Evolutionary conservation across 1,140 invertebrate species (phyloP), one percentile per base, ranked within the genome.

Genomic region (Drosophila ohnishii): DNA sequence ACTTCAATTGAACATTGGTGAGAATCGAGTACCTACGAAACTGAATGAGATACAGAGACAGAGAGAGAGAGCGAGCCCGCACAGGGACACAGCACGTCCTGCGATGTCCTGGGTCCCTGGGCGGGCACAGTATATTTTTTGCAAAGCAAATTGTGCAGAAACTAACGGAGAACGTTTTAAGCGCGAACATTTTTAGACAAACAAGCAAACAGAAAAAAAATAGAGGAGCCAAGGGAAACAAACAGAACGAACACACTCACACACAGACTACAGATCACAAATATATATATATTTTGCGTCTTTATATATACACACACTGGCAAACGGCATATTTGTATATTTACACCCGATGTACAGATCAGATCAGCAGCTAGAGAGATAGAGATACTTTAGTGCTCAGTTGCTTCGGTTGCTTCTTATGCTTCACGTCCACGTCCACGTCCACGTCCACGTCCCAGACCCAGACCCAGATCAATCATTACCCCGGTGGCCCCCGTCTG

Each of bases 1-100:
- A 82, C 65, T 78, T 66, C 60, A 75, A 79, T 64, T 64, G 64
- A 88, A 86, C 63, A 80, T 80, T 80, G 80, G 84, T 88, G 84
- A 88, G 85, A 88, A 85, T 88, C 84, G 84, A 80, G 84, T 88
- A 88, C 84, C 84, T 88, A 88, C 80, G 75, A 70, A 78, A 72
- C 80, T 80, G 56, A 76, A 57, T 74, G 72, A 77, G 64, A 87
- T 37, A 82, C 47, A 50, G 37, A 80, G 55, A 71, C 34, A 55
- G 11, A 47, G 22, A 25, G 22, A 51, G 4, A 55, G 34, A 37
- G 62, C 64, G 53, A 44, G 42, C 37, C 44, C 44, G 32, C 62
- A 10, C 42, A 1, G 44, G 25, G 34, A 39, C 40, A 25, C 34
- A 22, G 39, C 16, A 19, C 66, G 40, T 67, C 63, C 62, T 70